Evolutionary conservation across 2,888 invertebrate species (phyloP), one percentile per base, ranked within the genome.

Genomic region (Uloborus plumipes): DNA sequence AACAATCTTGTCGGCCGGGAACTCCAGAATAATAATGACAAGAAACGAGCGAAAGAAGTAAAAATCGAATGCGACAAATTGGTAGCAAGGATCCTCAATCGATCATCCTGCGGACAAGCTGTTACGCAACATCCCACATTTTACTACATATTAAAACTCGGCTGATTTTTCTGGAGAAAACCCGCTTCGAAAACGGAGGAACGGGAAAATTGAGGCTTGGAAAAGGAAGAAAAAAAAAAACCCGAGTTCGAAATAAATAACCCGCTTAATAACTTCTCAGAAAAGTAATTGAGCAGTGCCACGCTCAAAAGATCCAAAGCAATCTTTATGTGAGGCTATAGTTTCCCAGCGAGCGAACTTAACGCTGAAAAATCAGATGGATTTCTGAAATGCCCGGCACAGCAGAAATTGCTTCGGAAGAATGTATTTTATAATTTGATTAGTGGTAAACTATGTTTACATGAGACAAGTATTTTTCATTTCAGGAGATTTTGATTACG

Each of bases 61-160:
- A 55, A 55, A 55, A 55, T 16, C 20, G 55, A 39, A 39, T 39
- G n/a, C 55, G 15, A n/a, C 55, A 55, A 55, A 55, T 20, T 55
- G 55, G 55, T 18, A 55, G 55, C 55, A n/a, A 55, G n/a, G 55
- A n/a, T 55, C 9, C 20, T 55, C n/a, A 18, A 65, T 65, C 65
- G 65, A 65, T 65, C 31, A 31, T 65, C 14, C 16, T 31, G 47
- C n/a, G 14, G n/a, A n/a, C 65, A 65, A 65, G 65, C 65, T 65
- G 49, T 31, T 16, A 22, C 47, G 16, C 47, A n/a, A 15, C 49
- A 16, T 39, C 22, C 16, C 58, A 18, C 26, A 59, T 74, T 59
- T 66, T 74, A 74, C 66, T 66, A 58, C 58, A 58, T 59, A 74
- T 66, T 66, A 66, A 59, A 66, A 50, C 20, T 18, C 20, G 53